Conservation (phyloP, 2,888 invertebrate species). For the Aphidius colemani region DNA sequence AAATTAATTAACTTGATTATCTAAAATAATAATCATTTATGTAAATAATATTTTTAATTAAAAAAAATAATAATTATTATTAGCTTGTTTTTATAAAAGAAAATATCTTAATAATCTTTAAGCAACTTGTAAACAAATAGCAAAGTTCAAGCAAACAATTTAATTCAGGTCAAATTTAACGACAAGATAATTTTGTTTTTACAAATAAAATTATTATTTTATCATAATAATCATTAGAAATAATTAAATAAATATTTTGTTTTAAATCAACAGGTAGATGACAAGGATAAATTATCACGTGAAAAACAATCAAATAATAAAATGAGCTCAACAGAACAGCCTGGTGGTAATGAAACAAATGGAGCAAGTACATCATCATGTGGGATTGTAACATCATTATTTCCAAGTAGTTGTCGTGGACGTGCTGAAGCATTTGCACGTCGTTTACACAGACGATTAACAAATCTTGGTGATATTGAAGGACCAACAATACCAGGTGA, state of each 20-base stretch:
- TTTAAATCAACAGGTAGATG: background rate
- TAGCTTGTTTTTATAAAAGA: too few relatives aligned
- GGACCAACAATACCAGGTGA: constrained; percentile 17
- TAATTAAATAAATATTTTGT: background rate
- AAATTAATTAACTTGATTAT: too few relatives aligned
- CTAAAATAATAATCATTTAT: too few relatives aligned
- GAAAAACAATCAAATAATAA: background rate
- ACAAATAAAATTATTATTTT: too few relatives aligned
- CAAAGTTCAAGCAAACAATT: too few relatives aligned
- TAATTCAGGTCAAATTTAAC: too few relatives aligned
- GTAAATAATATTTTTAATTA: too few relatives aligned
- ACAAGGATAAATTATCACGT: background rate
- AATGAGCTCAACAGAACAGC: constrained; percentile 28
- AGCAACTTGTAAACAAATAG: too few relatives aligned
- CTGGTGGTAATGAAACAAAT: constrained; percentile 25
- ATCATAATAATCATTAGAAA: background rate
- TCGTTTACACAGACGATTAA: constrained; percentile 75
- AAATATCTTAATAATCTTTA: too few relatives aligned
- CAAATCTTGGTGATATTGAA: constrained; percentile 68
- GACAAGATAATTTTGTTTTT: too few relatives aligned
- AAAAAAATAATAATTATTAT: too few relatives aligned
- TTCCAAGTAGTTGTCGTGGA: constrained; percentile 75
- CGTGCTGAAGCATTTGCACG: constrained; percentile 82
- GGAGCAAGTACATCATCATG: constrained; percentile 42
- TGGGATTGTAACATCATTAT: constrained; percentile 50